Evolutionary conservation across 2,888 invertebrate species (phyloP).

Genomic region (Cosmia pyralina): DNA sequence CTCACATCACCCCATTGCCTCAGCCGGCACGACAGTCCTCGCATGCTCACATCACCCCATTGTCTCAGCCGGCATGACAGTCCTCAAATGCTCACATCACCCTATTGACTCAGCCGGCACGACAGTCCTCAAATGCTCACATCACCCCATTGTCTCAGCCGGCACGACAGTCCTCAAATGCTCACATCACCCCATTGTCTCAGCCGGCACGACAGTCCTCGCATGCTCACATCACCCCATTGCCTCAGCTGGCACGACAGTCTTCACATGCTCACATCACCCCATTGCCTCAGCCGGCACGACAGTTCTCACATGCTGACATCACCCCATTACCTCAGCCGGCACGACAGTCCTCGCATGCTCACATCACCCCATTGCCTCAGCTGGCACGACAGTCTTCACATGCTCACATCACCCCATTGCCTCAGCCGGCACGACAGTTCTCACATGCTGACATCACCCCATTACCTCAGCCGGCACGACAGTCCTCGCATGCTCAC

Average conservation of each 20-base stretch:
- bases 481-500: neutral
- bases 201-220: neutral
- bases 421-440: neutral
- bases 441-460: no score
- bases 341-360: neutral
- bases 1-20: no score
- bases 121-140: neutral
- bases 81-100: no score
- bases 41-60: no score
- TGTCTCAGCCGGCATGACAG: neutral
- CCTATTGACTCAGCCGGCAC: neutral
- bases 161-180: neutral
- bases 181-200: no score
- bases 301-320: neutral
- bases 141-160: constrained; percentile 4
- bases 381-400: neutral
- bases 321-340: constrained; percentile 4
- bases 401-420: no score
- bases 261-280: no score
- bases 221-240: no score
- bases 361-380: no score
- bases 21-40: neutral
- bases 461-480: neutral
- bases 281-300: neutral
- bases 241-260: neutral